Conservation (phyloP, 2,888 invertebrate species). For the Neoaliturus tenellus region DNA sequence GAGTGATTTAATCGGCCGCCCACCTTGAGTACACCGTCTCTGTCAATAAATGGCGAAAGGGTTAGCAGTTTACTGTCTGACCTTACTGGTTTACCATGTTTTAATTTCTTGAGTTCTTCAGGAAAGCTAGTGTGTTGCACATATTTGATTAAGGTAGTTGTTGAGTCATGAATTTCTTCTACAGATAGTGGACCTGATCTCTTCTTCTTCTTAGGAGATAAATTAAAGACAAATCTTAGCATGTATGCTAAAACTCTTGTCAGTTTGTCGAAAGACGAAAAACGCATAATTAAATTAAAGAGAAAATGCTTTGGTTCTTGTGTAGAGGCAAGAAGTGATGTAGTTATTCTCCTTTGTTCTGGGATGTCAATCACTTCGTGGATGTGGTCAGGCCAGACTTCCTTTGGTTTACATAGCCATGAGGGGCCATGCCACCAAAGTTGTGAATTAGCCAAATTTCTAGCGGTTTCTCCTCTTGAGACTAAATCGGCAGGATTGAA, state of each 20-base stretch:
- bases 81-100: neutral
- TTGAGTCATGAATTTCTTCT: neutral
- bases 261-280: neutral
- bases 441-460: neutral
- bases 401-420: neutral
- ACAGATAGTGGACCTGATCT: conserved; percentile 20
- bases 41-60: conserved; percentile 42
- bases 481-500: neutral
- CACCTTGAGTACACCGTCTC: conserved; percentile 24
- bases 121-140: neutral
- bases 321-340: neutral
- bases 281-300: neutral
- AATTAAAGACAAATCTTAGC: neutral
- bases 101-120: neutral
- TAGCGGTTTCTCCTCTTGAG: neutral
- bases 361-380: neutral
- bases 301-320: neutral
- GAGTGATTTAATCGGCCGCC: conserved; percentile 29
- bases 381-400: neutral
- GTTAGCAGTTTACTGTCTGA: conserved; percentile 21
- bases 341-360: neutral
- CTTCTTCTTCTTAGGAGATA: neutral
- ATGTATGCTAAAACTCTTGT: neutral
- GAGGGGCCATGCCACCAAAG: conserved; percentile 15
- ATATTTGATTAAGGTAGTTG: neutral